Percentiles rank a stretch among this genome's conserved stretches.
Conservation (phyloP, 2,888 invertebrate genomes). For the Parnassius orleans region DNA sequence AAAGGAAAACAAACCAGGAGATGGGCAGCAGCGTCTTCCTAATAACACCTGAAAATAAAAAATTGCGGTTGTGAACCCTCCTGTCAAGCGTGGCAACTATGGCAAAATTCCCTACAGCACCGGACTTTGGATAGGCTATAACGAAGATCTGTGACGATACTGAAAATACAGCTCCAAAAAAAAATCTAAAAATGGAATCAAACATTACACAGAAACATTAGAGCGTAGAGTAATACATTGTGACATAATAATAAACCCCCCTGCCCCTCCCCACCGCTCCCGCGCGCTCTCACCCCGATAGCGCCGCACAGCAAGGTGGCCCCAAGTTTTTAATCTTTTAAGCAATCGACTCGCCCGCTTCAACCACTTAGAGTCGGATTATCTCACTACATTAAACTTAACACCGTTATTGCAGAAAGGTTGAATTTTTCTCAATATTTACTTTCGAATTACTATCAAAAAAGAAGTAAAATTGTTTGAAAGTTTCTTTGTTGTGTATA, state of each 20-base stretch:
- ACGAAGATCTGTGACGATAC: no score
- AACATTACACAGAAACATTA: conserved; percentile 6
- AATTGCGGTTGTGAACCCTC: no score
- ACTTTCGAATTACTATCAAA: neutral
- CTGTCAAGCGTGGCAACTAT: no score
- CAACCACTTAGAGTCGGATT: conserved; percentile 44
- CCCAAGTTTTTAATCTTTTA: conserved; percentile 60
- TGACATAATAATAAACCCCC: conserved; percentile 13
- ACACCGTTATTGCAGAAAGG: conserved; percentile 39
- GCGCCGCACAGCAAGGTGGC: conserved; percentile 39
- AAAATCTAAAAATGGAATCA: neutral
- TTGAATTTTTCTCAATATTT: conserved; percentile 24
- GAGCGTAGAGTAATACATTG: conserved; percentile 8
- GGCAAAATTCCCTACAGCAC: no score
- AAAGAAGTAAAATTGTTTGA: no score
- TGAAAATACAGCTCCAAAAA: neutral
- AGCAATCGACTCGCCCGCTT: conserved; percentile 44
- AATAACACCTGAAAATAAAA: no score
- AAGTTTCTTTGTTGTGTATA: no score
- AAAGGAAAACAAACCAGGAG: no score
- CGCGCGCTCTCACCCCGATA: neutral
- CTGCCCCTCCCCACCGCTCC: neutral
- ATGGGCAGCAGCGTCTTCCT: no score
- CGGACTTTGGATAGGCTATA: no score
- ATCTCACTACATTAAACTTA: conserved; percentile 58